A percentile compares a stretch with the other conserved stretches of the same genome.
These are phyloP conservation scores for Pristionchus fissidentatus DNA, from an alignment of 2,888 invertebrate genomes.

Conservation along the genomic window DNA sequence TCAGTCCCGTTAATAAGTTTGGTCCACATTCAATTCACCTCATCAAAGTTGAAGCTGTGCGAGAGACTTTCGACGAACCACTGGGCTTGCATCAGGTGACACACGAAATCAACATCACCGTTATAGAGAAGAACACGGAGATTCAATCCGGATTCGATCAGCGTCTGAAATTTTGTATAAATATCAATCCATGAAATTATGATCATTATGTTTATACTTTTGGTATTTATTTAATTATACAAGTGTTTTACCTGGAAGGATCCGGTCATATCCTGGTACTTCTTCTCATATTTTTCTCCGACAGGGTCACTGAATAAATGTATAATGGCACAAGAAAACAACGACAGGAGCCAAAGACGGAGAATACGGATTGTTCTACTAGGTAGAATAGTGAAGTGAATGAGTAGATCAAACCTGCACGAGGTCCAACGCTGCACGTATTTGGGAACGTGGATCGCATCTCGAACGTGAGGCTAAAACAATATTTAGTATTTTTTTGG, in stretches of 20 bases:
- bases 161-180: background rate
- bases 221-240: conserved; percentile 18
- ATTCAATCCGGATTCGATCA: background rate
- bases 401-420: conserved; percentile 60
- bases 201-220: background rate
- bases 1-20: too few species aligned
- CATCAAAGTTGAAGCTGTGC: background rate
- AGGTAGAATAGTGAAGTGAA: too few species aligned
- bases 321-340: too few species aligned
- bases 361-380: conserved; percentile 55
- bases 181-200: background rate
- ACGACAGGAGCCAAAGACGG: too few species aligned
- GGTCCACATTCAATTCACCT: background rate
- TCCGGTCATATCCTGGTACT: conserved; percentile 64
- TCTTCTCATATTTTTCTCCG: conserved; percentile 54
- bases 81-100: conserved; percentile 46
- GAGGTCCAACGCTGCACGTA: conserved; percentile 65
- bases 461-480: conserved; percentile 64
- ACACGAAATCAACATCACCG: conserved; percentile 77
- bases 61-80: conserved; percentile 49
- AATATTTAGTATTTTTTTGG: too few species aligned
- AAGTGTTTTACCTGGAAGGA: conserved; percentile 57
- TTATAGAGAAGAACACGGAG: conserved; percentile 75
- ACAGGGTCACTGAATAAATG: conserved; percentile 27
- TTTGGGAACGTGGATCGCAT: conserved; percentile 68